Base-by-base conservation (phyloP, 1,140 invertebrate genomes). In the Sarcophaga peregrina region DNA sequence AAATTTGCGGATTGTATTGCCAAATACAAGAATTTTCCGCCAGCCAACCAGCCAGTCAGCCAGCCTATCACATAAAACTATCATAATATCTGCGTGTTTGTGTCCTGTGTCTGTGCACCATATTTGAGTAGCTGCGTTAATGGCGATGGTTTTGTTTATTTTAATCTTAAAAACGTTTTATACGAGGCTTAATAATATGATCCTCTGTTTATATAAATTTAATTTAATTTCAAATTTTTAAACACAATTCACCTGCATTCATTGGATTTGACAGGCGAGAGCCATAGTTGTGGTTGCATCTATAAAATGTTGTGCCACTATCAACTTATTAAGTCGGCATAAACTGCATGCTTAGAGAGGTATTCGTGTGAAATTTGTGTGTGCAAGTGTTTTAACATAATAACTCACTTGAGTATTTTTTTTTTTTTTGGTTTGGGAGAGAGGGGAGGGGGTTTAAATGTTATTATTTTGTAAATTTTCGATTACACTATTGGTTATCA, bases 331-430 rank as follows among this genome's bases (percentile, higher is more conserved):
- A 58, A 58, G 54, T 58, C 6, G 54, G 54, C n/a, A 58, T 37
- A 37, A 37, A 37, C 25, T 37, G 25, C 7, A 15, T 58, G 15
- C 13, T 13, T n/a, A n/a, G 54, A 58, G 8, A 7, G 54, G 13
- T 76, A 17, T 76, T 5, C 48, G 74, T 76, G 45, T 17, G 13
- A 48, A 37, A 37, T 37, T 37, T 37, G 25, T 37, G 25, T 37
- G 11, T 75, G 73, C 47, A 3, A 11, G 73, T 17, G 45, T n/a
- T 8, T 78, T 3, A n/a, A 25, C 17, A 20, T 78, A 78, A 20
- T 78, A 78, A 78, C 17, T 78, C 75, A 78, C 75, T 50, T 78
- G 75, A 78, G 75, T 78, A 78, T 78, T 78, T 78, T 78, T n/a
- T n/a, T n/a, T n/a, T n/a, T n/a, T n/a, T n/a, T n/a, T n/a, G n/a